phyloP scores from a whole-genome alignment of 2,113 vertebrate species.

The Dinomys branickii region DNA sequence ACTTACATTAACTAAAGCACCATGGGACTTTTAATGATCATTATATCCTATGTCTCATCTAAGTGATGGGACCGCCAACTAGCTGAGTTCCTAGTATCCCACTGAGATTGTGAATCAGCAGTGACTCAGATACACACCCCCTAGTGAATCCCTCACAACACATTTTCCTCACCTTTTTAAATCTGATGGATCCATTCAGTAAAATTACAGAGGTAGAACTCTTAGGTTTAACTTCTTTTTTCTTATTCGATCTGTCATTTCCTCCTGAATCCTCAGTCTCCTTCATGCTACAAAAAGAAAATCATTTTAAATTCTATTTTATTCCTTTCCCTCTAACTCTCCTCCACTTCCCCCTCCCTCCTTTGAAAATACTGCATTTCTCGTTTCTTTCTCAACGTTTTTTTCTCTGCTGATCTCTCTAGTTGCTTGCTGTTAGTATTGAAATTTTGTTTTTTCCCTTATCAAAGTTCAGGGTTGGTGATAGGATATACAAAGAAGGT shows the following conservation, averaged over 20 bases:
- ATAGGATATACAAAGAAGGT: constrained; percentile 55
- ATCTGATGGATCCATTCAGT: constrained; percentile 17
- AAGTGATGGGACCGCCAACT: background rate
- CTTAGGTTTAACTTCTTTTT: background rate
- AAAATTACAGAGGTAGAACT: constrained; percentile 16
- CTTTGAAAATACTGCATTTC: background rate
- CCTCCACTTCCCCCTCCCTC: background rate
- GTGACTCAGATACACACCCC: background rate
- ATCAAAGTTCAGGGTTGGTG: background rate
- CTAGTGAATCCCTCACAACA: background rate
- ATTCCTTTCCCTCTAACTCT: background rate
- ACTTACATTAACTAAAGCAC: constrained; percentile 38
- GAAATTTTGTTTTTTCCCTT: background rate
- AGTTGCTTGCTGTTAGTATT: background rate
- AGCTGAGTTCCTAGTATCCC: constrained; percentile 8
- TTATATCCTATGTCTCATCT: constrained; percentile 29
- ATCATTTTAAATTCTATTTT: background rate
- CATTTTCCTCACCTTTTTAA: constrained; percentile 22
- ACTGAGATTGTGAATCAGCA: constrained; percentile 47
- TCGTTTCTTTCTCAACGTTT: background rate
- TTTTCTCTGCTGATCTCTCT: background rate
- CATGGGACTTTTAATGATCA: constrained; percentile 39
- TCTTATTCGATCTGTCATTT: background rate
- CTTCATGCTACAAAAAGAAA: background rate
- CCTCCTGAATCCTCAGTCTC: background rate